Percentiles rank a stretch among this genome's conserved stretches.
Evolutionary conservation across 2,113 vertebrate species (phyloP).

Genomic region (Sakesphorus luctuosus): DNA sequence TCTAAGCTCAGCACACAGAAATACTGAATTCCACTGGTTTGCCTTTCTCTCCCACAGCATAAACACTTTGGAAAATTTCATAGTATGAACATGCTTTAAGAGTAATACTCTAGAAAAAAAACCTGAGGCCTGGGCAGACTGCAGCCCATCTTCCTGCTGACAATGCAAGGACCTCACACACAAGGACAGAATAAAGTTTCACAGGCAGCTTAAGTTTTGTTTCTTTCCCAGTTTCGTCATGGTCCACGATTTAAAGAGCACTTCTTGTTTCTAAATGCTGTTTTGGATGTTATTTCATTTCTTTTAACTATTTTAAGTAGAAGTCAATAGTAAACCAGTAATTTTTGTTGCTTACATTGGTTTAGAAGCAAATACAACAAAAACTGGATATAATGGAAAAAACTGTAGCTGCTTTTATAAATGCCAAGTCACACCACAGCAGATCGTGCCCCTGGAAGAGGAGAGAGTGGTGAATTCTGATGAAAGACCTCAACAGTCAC

Average conservation of each 20-base stretch:
- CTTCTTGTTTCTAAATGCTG: background rate
- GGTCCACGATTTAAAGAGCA: background rate
- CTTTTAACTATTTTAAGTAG: background rate
- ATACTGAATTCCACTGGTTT: background rate
- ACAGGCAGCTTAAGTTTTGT: background rate
- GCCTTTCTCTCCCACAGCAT: background rate
- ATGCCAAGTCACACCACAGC: background rate
- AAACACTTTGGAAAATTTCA: background rate
- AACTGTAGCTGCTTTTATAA: background rate
- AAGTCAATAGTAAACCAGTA: background rate
- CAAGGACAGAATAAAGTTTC: background rate
- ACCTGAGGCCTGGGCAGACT: background rate
- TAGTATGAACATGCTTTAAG: background rate
- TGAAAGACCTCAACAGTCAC: background rate
- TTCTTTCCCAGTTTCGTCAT: background rate
- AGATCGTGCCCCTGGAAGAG: background rate
- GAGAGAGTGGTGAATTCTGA: background rate
- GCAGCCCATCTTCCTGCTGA: background rate
- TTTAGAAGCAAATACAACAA: background rate
- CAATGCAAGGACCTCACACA: background rate
- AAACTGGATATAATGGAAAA: background rate
- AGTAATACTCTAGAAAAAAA: background rate
- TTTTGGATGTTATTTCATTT: background rate
- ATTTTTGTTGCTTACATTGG: background rate
- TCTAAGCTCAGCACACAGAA: background rate